A percentile compares a stretch with the other conserved stretches of the same genome.
Conservation (phyloP, 2,888 invertebrate genomes). For the Andrena minutula region DNA sequence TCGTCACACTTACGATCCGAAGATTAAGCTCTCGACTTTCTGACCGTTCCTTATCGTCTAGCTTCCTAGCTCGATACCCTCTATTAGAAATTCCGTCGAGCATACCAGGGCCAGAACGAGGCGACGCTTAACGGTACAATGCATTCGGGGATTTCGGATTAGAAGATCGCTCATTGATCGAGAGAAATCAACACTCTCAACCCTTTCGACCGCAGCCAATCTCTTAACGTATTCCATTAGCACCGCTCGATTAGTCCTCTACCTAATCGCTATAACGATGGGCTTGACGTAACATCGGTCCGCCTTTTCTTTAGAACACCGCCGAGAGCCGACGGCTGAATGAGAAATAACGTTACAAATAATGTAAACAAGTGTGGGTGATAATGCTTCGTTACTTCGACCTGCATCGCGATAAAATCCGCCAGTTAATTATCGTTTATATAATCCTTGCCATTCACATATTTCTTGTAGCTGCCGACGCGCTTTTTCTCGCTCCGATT, state of each 20-base stretch:
- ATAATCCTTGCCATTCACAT: conserved; percentile 12
- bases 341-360: conserved; percentile 18
- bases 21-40: conserved; percentile 6
- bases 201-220: conserved; percentile 54
- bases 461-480: not conserved
- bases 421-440: not conserved
- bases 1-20: conserved; percentile 35
- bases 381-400: not conserved
- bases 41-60: not conserved
- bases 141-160: conserved; percentile 28
- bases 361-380: conserved; percentile 44
- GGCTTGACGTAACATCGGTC: conserved; percentile 56
- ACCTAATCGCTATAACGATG: conserved; percentile 47
- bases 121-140: conserved; percentile 10
- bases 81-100: not conserved
- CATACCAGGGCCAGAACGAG: not conserved
- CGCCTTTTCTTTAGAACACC: not conserved
- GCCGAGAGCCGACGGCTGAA: not conserved
- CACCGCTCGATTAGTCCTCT: conserved; percentile 38
- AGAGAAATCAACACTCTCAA: conserved; percentile 51
- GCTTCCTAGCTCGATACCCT: not conserved
- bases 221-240: conserved; percentile 50
- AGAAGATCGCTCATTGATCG: conserved; percentile 38
- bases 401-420: not conserved
- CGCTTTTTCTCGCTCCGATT: not conserved